phyloP scores from a whole-genome alignment of 2,888 invertebrate species.

The Pachycephus smyrnensis region DNA sequence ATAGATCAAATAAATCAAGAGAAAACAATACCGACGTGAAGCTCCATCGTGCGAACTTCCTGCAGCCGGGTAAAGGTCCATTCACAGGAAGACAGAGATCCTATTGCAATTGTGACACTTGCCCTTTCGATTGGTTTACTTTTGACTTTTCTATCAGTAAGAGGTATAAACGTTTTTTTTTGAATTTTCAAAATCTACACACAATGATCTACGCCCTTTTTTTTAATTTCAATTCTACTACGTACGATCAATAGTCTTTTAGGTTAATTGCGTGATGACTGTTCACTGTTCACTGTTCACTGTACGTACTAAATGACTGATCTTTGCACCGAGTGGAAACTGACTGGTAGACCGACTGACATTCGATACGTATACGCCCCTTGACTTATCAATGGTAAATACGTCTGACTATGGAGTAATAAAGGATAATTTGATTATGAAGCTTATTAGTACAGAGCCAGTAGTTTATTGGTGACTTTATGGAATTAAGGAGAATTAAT shows the following conservation, averaged over 20 bases:
- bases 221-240: background rate
- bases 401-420: background rate
- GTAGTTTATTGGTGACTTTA: background rate
- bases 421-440: background rate
- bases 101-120: background rate
- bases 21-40: slow-evolving; percentile 8
- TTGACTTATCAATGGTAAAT: slow-evolving; percentile 33
- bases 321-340: background rate
- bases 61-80: background rate
- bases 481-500: background rate
- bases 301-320: background rate
- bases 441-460: background rate
- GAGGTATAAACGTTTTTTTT: background rate
- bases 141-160: background rate
- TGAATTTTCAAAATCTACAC: background rate
- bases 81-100: background rate
- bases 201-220: background rate
- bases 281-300: background rate
- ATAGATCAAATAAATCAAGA: slow-evolving; percentile 4
- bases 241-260: background rate
- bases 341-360: slow-evolving; percentile 6
- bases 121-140: background rate
- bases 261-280: background rate
- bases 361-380: slow-evolving; percentile 41
- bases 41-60: slow-evolving; percentile 1